These are phyloP conservation scores for Brachyhypopomus occidentalis DNA, from an alignment of 2,113 vertebrate species.

Conservation along the genomic window DNA sequence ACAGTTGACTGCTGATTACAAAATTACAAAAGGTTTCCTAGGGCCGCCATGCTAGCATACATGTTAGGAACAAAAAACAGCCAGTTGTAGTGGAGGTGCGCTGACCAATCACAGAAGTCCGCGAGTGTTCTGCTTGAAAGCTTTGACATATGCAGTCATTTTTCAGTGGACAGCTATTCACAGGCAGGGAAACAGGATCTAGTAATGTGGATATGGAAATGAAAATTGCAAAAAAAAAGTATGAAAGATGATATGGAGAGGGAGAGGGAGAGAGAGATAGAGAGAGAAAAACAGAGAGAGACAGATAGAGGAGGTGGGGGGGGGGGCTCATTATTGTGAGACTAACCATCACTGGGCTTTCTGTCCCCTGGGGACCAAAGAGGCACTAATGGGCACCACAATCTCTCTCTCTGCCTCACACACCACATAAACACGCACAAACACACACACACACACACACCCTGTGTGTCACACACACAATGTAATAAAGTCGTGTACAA, in stretches of 20 bases:
- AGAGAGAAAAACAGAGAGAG: constrained; percentile 4
- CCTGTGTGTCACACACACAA: neutral
- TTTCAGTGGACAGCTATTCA: constrained; percentile 4
- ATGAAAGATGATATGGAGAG: constrained; percentile 15
- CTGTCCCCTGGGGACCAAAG: constrained; percentile 18
- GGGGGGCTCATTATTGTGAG: constrained; percentile 33
- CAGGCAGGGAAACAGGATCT: constrained; percentile 33
- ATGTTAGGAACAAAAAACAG: neutral
- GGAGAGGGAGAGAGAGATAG: neutral
- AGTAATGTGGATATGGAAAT: constrained; percentile 29
- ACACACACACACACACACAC: neutral
- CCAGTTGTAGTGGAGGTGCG: neutral
- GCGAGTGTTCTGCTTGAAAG: neutral
- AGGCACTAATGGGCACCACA: constrained; percentile 12
- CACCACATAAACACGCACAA: neutral
- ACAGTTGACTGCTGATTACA: neutral
- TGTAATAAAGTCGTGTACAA: neutral
- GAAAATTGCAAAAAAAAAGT: constrained; percentile 12
- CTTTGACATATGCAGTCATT: neutral
- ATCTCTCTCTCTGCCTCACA: neutral
- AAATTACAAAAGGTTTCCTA: constrained; percentile 15
- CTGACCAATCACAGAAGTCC: neutral
- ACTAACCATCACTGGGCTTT: constrained; percentile 20
- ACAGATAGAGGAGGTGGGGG: neutral
- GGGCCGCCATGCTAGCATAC: neutral